These are phyloP conservation scores for Rhipidura dahli DNA, from an alignment of 2,113 vertebrate genomes.

Conservation along the genomic window DNA sequence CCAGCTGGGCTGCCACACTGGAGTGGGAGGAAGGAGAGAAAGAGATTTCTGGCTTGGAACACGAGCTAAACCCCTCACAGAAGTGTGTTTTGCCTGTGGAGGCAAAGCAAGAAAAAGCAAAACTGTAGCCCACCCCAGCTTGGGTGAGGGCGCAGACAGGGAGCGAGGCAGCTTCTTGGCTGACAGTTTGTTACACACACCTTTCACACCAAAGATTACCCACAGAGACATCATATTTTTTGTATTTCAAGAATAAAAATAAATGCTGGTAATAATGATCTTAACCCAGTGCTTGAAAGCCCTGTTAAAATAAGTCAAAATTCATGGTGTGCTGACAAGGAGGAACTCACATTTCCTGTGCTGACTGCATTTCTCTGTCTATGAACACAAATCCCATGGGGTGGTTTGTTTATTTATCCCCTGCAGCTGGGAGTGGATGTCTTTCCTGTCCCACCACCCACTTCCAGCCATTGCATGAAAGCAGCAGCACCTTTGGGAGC, in stretches of 20 bases:
- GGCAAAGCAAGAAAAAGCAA: neutral
- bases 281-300: neutral
- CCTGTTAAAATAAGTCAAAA: neutral
- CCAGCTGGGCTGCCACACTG: neutral
- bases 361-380: fast-evolving
- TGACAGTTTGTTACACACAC: neutral
- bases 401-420: neutral
- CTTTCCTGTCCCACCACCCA: neutral
- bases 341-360: neutral
- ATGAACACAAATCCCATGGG: fast-evolving
- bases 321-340: neutral
- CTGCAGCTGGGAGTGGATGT: neutral
- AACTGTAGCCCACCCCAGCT: neutral
- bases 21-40: neutral
- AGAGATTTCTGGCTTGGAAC: neutral
- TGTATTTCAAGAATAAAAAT: neutral
- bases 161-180: neutral
- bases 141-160: fast-evolving
- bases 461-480: neutral
- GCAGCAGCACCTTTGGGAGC: neutral
- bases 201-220: neutral
- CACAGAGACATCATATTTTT: neutral
- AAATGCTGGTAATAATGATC: neutral
- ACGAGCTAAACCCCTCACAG: neutral
- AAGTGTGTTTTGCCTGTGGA: neutral